Conservation (phyloP, 2,113 vertebrate species). For the Paralichthys olivaceus region DNA sequence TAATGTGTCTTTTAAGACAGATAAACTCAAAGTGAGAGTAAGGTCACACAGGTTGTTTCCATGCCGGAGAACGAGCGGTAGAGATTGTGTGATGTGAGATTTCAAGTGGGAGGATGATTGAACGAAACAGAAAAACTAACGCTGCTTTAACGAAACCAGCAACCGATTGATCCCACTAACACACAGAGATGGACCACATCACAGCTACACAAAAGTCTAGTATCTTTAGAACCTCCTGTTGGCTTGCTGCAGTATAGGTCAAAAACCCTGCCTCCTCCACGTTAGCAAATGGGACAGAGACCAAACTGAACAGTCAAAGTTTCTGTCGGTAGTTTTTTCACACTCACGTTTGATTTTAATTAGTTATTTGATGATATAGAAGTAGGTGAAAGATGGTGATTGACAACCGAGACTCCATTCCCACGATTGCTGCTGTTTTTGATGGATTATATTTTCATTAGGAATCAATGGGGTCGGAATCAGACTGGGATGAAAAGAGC, state of each 20-base stretch:
- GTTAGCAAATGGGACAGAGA: too few species aligned
- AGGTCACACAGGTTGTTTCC: background rate
- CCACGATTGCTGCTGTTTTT: background rate
- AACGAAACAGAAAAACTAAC: conserved; percentile 10
- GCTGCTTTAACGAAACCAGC: background rate
- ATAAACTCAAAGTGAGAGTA: conserved; percentile 5
- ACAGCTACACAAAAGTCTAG: too few species aligned
- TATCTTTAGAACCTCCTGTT: too few species aligned
- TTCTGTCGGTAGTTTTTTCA: background rate
- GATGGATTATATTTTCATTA: background rate
- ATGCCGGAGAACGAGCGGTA: background rate
- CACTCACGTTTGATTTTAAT: background rate
- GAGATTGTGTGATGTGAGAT: background rate
- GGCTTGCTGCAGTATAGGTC: background rate
- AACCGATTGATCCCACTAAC: too few species aligned
- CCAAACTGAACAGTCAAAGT: too few species aligned
- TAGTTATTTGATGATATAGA: background rate
- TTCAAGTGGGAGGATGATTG: conserved; percentile 39
- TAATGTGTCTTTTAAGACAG: conserved; percentile 11
- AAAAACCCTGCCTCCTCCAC: background rate
- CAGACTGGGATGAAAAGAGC: background rate
- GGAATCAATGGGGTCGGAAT: background rate
- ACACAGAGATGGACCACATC: background rate
- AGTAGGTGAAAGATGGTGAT: too few species aligned
- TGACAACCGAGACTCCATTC: too few species aligned